Conservation (phyloP, 1,140 invertebrate genomes). For the Zaprionus nigranus region DNA sequence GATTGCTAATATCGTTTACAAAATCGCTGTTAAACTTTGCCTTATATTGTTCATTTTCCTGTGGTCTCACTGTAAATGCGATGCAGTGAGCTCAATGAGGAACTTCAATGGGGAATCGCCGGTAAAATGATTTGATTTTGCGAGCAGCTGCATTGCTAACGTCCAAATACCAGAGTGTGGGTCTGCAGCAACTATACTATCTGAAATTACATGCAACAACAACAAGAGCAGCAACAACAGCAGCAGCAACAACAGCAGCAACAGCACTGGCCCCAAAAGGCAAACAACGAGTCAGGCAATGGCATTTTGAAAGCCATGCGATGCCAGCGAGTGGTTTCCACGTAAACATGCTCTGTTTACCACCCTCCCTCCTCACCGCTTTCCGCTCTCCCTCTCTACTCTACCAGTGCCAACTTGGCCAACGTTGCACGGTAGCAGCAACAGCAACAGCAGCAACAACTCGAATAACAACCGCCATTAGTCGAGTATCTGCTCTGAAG, state of each 20-base stretch:
- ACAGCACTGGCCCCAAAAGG: slow-evolving; percentile 46
- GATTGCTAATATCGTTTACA: not conserved
- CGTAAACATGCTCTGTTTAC: slow-evolving; percentile 54
- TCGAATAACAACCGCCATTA: slow-evolving; percentile 67
- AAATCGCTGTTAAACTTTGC: no score
- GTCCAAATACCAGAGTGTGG: slow-evolving; percentile 1
- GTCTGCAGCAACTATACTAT: slow-evolving; percentile 25
- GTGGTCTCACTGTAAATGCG: not conserved
- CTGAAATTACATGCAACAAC: slow-evolving; percentile 41
- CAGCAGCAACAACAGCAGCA: slow-evolving; percentile 4
- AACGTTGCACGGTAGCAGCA: slow-evolving; percentile 1
- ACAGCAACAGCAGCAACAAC: slow-evolving; percentile 14
- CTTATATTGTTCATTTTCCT: no score
- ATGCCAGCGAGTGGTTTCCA: slow-evolving; percentile 74
- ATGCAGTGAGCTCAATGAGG: not conserved
- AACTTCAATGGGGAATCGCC: not conserved
- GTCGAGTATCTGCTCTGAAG: slow-evolving; percentile 33
- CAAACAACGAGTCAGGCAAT: slow-evolving; percentile 62
- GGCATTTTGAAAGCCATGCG: slow-evolving; percentile 60
- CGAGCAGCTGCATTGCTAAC: not conserved
- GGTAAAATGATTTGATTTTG: slow-evolving; percentile 2
- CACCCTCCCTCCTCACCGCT: not conserved
- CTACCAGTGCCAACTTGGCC: slow-evolving; percentile 17
- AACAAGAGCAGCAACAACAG: not conserved
- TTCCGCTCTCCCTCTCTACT: no score